Evolutionary conservation across 2,797 vertebrate genomes (phyloP).

Genomic region (Gadopsis marmoratus): DNA sequence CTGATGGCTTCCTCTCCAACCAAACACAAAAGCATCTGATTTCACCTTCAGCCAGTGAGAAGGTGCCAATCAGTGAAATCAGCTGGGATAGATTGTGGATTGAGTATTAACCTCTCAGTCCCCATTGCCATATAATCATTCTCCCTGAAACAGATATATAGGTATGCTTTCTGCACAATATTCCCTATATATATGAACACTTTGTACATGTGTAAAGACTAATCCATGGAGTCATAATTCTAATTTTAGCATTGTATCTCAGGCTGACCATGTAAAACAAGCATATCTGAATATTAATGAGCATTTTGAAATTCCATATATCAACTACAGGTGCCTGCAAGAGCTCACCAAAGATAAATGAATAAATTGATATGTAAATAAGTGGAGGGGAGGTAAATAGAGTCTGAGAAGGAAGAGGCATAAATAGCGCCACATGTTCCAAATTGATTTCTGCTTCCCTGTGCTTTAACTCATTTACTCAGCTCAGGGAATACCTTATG

Average conservation of each 20-base stretch:
- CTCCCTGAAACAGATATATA: conserved; percentile 5
- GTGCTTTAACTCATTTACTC: conserved; percentile 59
- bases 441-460: conserved; percentile 71
- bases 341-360: conserved; percentile 62
- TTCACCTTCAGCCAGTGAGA: not conserved
- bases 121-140: conserved; percentile 12
- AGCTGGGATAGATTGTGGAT: not conserved
- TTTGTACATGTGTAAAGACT: not conserved
- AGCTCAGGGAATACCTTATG: conserved; percentile 44
- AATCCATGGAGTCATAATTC: conserved; percentile 18
- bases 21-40: conserved; percentile 27
- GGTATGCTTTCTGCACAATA: conserved; percentile 1
- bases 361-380: conserved; percentile 73
- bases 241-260: conserved; percentile 25
- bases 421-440: conserved; percentile 34
- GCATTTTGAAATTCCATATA: conserved; percentile 53
- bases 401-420: conserved; percentile 42
- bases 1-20: not conserved
- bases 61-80: conserved; percentile 28
- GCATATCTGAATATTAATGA: conserved; percentile 72
- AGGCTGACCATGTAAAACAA: conserved; percentile 30
- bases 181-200: not conserved
- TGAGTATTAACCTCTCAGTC: conserved; percentile 3
- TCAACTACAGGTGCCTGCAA: conserved; percentile 35
- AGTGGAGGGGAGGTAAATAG: conserved; percentile 60